Evolutionary conservation across 2,113 vertebrate genomes (phyloP).

Genomic region (Bolborhynchus lineola): DNA sequence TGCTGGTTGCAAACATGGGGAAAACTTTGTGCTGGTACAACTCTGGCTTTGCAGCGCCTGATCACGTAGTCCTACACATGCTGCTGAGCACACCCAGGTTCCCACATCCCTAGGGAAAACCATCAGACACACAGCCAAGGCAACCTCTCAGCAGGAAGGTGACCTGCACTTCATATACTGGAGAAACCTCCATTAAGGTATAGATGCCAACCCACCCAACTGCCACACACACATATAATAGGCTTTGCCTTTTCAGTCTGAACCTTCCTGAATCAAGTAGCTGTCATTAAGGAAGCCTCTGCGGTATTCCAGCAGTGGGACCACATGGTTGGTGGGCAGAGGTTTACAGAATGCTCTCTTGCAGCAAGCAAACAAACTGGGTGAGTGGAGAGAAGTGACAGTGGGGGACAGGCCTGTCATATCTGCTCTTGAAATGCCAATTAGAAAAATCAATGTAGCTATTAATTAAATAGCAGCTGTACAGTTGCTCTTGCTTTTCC

Average conservation of each 20-base stretch:
- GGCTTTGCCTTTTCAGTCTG: not conserved
- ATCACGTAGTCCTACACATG: not conserved
- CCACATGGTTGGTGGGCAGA: not conserved
- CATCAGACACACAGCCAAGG: fast-evolving
- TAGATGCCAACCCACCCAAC: not conserved
- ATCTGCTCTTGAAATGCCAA: not conserved
- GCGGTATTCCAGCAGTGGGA: not conserved
- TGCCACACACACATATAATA: not conserved
- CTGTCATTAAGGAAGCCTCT: not conserved
- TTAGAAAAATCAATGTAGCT: not conserved
- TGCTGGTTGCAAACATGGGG: not conserved
- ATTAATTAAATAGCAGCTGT: not conserved
- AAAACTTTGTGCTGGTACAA: not conserved
- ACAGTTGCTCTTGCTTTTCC: not conserved
- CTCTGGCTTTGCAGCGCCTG: not conserved
- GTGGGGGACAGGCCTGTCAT: not conserved
- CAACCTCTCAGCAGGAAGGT: not conserved
- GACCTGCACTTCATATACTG: not conserved
- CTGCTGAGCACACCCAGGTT: not conserved
- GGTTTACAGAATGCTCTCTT: not conserved
- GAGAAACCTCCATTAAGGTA: not conserved
- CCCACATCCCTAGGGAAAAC: not conserved
- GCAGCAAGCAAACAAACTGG: not conserved
- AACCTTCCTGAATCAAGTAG: not conserved
- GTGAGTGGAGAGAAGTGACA: not conserved